Conservation (phyloP, 2,888 invertebrate genomes). For the Nomada hirtipes region DNA sequence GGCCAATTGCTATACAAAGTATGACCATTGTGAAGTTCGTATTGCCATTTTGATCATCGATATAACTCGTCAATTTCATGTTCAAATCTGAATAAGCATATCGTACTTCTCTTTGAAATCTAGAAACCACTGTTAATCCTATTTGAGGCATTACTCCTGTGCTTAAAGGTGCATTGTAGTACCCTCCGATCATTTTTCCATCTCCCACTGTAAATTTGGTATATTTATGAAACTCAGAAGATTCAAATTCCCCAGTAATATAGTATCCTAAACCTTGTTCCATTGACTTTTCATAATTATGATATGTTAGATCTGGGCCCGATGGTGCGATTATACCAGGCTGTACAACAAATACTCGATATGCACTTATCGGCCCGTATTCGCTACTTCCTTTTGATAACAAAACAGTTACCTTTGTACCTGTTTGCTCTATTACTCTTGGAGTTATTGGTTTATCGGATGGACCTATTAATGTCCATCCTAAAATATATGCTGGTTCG, state of each 20-base stretch:
- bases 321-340: slow-evolving; percentile 87
- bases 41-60: slow-evolving; percentile 7
- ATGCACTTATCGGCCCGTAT: slow-evolving; percentile 91
- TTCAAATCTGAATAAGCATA: slow-evolving; percentile 79
- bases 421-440: slow-evolving; percentile 87
- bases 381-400: slow-evolving; percentile 89
- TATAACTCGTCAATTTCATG: slow-evolving; percentile 40
- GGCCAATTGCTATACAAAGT: slow-evolving; percentile 89
- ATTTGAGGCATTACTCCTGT: slow-evolving; percentile 81
- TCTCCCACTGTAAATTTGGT: slow-evolving; percentile 92
- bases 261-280: slow-evolving; percentile 91
- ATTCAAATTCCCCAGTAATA: slow-evolving; percentile 92
- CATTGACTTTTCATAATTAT: slow-evolving; percentile 88
- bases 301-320: slow-evolving; percentile 85
- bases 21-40: slow-evolving; percentile 77
- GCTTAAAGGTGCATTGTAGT: slow-evolving; percentile 91
- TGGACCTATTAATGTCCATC: slow-evolving; percentile 91
- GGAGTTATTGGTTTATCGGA: slow-evolving; percentile 88
- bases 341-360: slow-evolving; percentile 91
- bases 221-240: slow-evolving; percentile 85
- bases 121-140: slow-evolving; percentile 84
- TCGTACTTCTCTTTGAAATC: slow-evolving; percentile 82
- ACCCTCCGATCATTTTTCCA: slow-evolving; percentile 89
- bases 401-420: slow-evolving; percentile 88
- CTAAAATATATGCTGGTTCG: slow-evolving; percentile 85